Evolutionary conservation across 1,140 invertebrate species (phyloP).

Genomic region (Drosophila rufa): DNA sequence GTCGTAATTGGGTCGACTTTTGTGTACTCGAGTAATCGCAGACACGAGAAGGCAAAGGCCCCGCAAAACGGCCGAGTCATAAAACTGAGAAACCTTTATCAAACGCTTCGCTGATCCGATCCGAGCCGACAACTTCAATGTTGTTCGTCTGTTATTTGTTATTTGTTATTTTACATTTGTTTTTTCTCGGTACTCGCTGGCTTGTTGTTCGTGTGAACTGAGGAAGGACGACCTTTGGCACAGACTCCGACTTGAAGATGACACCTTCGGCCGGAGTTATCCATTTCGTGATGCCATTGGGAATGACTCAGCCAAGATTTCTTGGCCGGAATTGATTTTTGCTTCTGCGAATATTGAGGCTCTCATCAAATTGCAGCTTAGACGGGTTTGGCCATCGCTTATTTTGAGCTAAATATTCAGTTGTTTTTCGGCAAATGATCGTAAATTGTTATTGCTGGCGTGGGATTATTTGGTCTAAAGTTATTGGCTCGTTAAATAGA

Average conservation of each 20-base stretch:
- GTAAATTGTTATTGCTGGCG: conserved; percentile 50
- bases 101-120: conserved; percentile 57
- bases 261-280: conserved; percentile 53
- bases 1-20: conserved; percentile 53
- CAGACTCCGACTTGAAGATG: conserved; percentile 57
- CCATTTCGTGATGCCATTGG: conserved; percentile 49
- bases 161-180: conserved; percentile 12
- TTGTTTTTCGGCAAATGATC: conserved; percentile 39
- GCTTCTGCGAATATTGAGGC: conserved; percentile 16
- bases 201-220: conserved; percentile 49
- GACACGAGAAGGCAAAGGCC: conserved; percentile 40
- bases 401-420: conserved; percentile 16
- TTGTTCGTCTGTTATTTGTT: conserved; percentile 20
- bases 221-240: conserved; percentile 61
- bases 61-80: conserved; percentile 47
- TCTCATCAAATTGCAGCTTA: conserved; percentile 17
- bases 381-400: conserved; percentile 52
- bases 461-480: conserved; percentile 41
- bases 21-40: conserved; percentile 33
- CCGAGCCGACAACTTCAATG: conserved; percentile 53
- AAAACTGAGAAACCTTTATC: conserved; percentile 54
- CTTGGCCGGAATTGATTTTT: conserved; percentile 34
- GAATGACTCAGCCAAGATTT: conserved; percentile 48
- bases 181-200: conserved; percentile 1
- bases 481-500: conserved; percentile 11